Evolutionary conservation across 1,140 invertebrate species (phyloP).

Genomic region (Radopholus similis): DNA sequence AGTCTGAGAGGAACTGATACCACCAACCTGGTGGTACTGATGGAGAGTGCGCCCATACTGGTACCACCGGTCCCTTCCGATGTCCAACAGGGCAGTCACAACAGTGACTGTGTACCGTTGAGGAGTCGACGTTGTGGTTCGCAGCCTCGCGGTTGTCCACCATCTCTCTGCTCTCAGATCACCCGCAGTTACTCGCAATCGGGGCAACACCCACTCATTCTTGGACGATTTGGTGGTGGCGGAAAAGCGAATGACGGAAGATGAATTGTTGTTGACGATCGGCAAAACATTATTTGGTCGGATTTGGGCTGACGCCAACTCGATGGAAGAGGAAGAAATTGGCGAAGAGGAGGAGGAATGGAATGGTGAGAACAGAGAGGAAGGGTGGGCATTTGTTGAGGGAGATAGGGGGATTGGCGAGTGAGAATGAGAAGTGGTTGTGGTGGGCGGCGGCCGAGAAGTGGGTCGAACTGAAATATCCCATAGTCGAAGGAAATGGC

Average conservation of each 20-base stretch:
- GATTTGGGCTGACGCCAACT: neutral
- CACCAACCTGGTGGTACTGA: conserved; percentile 52
- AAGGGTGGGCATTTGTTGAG: neutral
- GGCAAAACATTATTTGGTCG: too few species aligned
- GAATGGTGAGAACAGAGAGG: neutral
- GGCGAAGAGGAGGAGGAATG: neutral
- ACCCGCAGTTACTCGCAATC: neutral
- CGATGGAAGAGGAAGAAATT: neutral
- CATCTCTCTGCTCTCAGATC: neutral
- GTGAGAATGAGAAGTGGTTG: neutral
- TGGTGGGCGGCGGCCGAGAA: neutral
- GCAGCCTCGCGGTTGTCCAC: neutral
- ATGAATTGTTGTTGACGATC: too few species aligned
- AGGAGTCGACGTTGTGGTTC: neutral
- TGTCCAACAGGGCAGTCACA: conserved; percentile 30
- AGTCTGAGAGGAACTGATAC: too few species aligned
- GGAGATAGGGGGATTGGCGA: neutral
- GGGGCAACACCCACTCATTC: neutral
- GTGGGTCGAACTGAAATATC: neutral
- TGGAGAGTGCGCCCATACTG: conserved; percentile 31
- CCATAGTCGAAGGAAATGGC: neutral
- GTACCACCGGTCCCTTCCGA: conserved; percentile 26
- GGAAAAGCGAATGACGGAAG: neutral
- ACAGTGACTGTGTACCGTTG: conserved; percentile 18
- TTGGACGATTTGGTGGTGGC: neutral